phyloP scores from a whole-genome alignment of 2,888 invertebrate species.

The Eupithecia subfuscata region DNA sequence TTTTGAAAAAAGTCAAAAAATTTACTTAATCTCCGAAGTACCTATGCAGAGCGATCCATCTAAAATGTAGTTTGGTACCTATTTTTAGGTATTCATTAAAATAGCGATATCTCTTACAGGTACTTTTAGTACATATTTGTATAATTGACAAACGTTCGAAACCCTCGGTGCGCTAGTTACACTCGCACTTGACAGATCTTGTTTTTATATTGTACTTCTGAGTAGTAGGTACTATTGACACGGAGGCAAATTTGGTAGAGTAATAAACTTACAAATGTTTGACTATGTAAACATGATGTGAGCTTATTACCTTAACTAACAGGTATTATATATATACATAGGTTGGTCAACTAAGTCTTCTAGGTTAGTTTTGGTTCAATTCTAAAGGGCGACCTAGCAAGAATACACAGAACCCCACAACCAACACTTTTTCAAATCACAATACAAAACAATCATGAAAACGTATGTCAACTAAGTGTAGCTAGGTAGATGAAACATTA shows the following conservation, averaged over 20 bases:
- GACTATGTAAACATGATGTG: neutral
- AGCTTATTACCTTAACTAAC: neutral
- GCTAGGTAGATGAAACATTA: slow-evolving; percentile 56
- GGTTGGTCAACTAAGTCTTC: neutral
- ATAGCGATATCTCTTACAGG: too few species aligned
- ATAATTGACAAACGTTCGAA: too few species aligned
- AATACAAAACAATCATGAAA: slow-evolving; percentile 30
- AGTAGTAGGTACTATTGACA: too few species aligned
- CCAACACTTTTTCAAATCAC: slow-evolving; percentile 27
- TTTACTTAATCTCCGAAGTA: too few species aligned
- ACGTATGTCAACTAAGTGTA: slow-evolving; percentile 49
- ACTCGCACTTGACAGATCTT: too few species aligned
- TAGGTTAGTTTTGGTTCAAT: neutral
- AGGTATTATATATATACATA: neutral
- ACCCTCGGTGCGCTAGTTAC: too few species aligned
- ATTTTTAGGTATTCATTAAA: too few species aligned
- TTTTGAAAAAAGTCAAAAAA: too few species aligned
- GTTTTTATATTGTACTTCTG: too few species aligned
- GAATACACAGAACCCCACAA: neutral
- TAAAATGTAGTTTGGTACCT: too few species aligned
- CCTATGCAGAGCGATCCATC: too few species aligned
- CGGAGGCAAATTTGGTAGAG: neutral
- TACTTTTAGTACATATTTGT: too few species aligned
- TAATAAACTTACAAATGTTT: neutral
- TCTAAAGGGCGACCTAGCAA: neutral